Base-by-base conservation (phyloP, 2,113 vertebrate genomes). In the Grammomys dolichurus region DNA sequence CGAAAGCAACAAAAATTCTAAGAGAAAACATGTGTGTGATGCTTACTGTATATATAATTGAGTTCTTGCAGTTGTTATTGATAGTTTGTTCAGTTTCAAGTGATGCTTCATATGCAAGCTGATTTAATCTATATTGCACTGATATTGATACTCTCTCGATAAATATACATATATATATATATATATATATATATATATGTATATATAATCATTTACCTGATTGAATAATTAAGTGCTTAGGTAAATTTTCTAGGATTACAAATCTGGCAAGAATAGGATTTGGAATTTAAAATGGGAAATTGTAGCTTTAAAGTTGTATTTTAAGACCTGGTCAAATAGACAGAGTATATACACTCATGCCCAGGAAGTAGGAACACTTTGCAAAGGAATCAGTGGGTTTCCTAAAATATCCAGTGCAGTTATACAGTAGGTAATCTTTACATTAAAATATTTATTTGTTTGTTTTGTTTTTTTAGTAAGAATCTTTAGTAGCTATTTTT, bases 401-500 rank as follows among this genome's bases (percentile, higher is more conserved):
- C 14, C 13, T 78, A 43, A 33, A 81, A 70, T 60, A 67, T 46
- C 33, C 24, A 96, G 80, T 69, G 70, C 24, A 91, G 19, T 16
- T 85, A 16, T 19, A 54, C 24, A 94, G 6, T 6, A 87, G 54
- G 70, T 7, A 93, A n/a, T 10, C 2, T 67, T 97, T 90, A 31
- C 20, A 43, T 40, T n/a, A 94, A 86, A 94, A 5, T 3, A 63
- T 84, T 82, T 76, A 16, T 2, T 19, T 26, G 20, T 67, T 91
- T 92, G 54, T 65, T 65, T 90, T 75, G 10, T 5, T 91, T 96
- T 81, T 65, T 87, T 87, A 24, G 9, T 90, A 82, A 94, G 58
- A 70, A 81, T 3, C 4, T 17, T 81, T 70, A 87, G 43, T 12
- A 7, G 1, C 48, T 94, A 48, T 14, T 60, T 28, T 33, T 12